Evolutionary conservation across 2,113 vertebrate genomes (phyloP), one percentile per base, ranked within the genome.

Genomic region (Chaenogobius annularis): DNA sequence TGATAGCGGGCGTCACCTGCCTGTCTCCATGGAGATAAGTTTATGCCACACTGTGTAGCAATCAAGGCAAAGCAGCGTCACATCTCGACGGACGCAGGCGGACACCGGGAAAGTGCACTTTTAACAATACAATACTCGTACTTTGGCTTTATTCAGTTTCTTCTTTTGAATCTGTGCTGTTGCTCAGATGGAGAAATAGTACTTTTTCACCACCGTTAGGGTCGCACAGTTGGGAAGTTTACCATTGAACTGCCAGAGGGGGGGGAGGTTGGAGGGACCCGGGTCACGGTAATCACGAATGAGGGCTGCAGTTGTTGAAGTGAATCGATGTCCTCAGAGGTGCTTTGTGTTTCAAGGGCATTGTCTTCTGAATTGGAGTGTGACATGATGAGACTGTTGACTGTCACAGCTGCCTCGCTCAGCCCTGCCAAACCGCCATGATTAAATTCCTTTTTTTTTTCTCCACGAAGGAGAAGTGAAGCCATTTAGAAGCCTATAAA

Each of bases 321-420:
- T 77, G 68, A 90, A 82, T 84, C 79, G 72, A 74, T 88, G 88
- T 81, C 84, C 83, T 86, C 76, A 67, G 82, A 68, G 79, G 74
- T 85, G 80, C 85, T 90, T 87, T 83, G 81, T 84, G 84, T 80
- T 88, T 88, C 90, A 90, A 91, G 88, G 88, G 73, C 88, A 88
- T 75, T 70, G 69, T 84, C 72, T 84, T 63, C 83, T 54, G 61
- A 81, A 84, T 77, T 74, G 71, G 62, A 44, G 72, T 70, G 69
- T 79, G 83, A 84, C 81, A 84, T 83, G 85, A 90, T 87, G 83
- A 88, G 82, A 77, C 78, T 87, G 80, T 85, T 81, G 83, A 82
- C 89, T 86, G 80, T 86, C 84, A 82, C 83, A 82, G 82, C 83
- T 88, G 87, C 83, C 75, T 83, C 44, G 17, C 82, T 83, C 68